Evolutionary conservation across 1,140 invertebrate genomes (phyloP).

Genomic region (Bombus superbus): DNA sequence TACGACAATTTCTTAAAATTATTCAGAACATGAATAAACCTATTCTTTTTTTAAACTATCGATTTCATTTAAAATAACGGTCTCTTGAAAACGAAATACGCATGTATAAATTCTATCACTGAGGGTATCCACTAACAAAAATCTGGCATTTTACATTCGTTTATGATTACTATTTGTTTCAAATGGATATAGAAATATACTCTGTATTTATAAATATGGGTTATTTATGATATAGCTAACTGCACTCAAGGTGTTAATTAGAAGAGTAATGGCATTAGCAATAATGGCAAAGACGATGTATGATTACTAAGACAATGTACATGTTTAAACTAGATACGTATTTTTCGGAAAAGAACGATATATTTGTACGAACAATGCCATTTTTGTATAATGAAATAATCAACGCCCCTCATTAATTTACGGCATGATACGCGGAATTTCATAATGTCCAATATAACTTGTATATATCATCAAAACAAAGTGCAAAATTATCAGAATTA

Average conservation of each 20-base stretch:
- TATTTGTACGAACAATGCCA: background rate
- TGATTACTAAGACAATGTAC: too few species aligned
- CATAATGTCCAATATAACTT: background rate
- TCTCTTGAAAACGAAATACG: background rate
- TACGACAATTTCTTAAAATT: background rate
- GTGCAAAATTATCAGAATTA: background rate
- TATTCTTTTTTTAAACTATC: background rate
- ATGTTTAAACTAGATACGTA: background rate
- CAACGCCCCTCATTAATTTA: background rate
- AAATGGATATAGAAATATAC: background rate
- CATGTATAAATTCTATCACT: background rate
- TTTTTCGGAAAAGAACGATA: background rate
- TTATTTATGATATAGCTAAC: too few species aligned
- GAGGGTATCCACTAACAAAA: background rate
- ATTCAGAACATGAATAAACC: background rate
- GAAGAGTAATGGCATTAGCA: too few species aligned
- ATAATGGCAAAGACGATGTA: too few species aligned
- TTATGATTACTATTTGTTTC: background rate
- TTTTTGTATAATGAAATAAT: background rate
- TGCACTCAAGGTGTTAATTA: too few species aligned
- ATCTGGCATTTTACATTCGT: too few species aligned
- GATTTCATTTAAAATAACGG: background rate
- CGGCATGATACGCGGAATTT: background rate
- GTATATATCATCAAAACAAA: background rate
- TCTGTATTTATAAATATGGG: too few species aligned